phyloP scores from a whole-genome alignment of 2,797 vertebrate species.

The Ctenopoma multispine region DNA sequence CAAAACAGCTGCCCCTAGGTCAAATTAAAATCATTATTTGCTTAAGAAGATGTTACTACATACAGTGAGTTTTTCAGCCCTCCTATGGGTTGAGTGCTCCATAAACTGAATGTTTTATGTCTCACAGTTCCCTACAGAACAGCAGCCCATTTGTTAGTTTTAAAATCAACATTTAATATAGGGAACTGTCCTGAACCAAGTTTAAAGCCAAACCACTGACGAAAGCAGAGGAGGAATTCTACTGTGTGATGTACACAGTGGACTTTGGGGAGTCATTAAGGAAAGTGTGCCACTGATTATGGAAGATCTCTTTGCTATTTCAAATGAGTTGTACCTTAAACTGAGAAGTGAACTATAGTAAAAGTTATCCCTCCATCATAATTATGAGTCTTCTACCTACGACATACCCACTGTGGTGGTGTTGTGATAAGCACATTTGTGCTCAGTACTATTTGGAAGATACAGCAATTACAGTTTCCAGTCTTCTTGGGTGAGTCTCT shows the following conservation, averaged over 20 bases:
- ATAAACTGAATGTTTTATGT: conserved; percentile 32
- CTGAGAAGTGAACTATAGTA: background rate
- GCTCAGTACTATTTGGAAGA: too few relatives aligned
- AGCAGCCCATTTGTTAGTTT: conserved; percentile 9
- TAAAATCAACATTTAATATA: conserved; percentile 23
- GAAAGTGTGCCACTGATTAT: conserved; percentile 14
- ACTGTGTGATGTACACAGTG: conserved; percentile 8
- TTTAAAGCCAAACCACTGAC: conserved; percentile 25
- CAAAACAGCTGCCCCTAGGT: conserved; percentile 25
- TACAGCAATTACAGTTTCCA: too few relatives aligned
- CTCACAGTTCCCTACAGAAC: conserved; percentile 14
- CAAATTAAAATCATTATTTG: conserved; percentile 51
- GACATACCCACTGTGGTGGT: too few relatives aligned
- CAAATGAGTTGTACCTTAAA: background rate
- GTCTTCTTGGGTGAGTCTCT: too few relatives aligned
- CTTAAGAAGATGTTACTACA: conserved; percentile 45
- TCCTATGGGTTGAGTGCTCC: conserved; percentile 17
- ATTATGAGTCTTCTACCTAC: too few relatives aligned
- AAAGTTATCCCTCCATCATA: too few relatives aligned
- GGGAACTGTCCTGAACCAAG: conserved; percentile 1
- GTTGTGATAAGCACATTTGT: too few relatives aligned
- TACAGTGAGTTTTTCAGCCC: conserved; percentile 17
- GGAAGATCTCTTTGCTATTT: background rate
- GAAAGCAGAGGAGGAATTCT: conserved; percentile 9
- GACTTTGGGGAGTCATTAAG: conserved; percentile 17